Base-by-base conservation (phyloP, 2,888 invertebrate species). In the Tiliacea aurago region DNA sequence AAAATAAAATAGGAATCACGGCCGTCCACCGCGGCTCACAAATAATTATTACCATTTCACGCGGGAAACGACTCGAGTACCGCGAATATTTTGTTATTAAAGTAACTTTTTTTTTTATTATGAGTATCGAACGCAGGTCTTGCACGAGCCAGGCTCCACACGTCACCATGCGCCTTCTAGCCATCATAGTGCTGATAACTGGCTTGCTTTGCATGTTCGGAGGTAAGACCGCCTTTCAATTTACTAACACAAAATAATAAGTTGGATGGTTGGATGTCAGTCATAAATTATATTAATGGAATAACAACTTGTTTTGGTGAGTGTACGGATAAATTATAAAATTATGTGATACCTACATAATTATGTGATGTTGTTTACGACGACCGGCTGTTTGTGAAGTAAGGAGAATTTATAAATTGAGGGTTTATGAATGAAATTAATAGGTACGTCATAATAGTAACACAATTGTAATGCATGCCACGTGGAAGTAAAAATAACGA, bases 161-260 rank as follows among this genome's bases (percentile, higher is more conserved):
- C 67, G 95, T 94, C 75, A 94, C 93, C 45, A 93, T 91, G 77
- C 90, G 95, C 3, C 88, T 95, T 41, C 93, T 93, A 80, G 90
- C 93, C 0, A 91, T 93, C 11, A 83, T 95, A 3, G 92, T 94
- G 78, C 84, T 95, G 63, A 90, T 94, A 74, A 90, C 94, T 55
- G 95, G 94, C 65, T 86, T 94, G 41, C 80, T 94, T 56, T 94
- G 95, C 86, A 86, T 95, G 70, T 93, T 95, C 72, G 96, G 94
- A 92, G 95, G 96, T 96, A 88, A 92, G 92, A 49, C 11, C n/a
- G 45, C 45, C 64, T 85, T 84, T 84, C 86, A 89, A 88, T 90
- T 88, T 89, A 90, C 84, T 83, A 85, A 87, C 83, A 87, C 83
- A 86, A 85, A 59, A 64, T 33, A 58, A 28, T 45, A 53, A 37